These are phyloP conservation scores for Phyllotis vaccarum DNA, from an alignment of 2,797 vertebrate genomes.

Conservation along the genomic window DNA sequence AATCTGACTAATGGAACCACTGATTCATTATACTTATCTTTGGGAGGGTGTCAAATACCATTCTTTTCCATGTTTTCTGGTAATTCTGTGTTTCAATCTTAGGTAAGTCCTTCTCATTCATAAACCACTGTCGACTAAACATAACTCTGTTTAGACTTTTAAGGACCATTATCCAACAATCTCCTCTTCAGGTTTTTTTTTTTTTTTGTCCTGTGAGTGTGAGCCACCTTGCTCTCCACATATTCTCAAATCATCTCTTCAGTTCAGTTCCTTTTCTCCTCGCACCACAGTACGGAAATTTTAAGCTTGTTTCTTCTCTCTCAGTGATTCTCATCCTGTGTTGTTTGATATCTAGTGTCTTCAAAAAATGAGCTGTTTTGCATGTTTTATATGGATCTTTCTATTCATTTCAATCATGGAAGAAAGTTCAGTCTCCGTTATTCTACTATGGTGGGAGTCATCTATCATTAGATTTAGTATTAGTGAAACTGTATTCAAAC, in stretches of 20 bases:
- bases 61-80: not conserved
- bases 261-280: not conserved
- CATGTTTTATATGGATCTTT: not conserved
- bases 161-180: not conserved
- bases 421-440: not conserved
- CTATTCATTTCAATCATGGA: not conserved
- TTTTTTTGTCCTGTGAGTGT: not conserved
- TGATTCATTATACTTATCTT: not conserved
- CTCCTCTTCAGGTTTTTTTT: not conserved
- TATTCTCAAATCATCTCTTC: not conserved
- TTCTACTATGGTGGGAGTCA: not conserved
- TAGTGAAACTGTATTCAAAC: not conserved
- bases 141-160: not conserved
- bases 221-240: not conserved
- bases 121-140: not conserved
- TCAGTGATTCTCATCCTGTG: not conserved
- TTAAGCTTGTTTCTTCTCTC: not conserved
- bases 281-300: not conserved
- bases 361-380: not conserved
- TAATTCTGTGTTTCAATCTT: not conserved
- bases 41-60: not conserved
- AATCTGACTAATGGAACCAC: not conserved
- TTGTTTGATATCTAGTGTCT: not conserved
- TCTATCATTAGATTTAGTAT: constrained; percentile 22
- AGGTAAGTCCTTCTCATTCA: not conserved